These are phyloP conservation scores for Adoxophyes honmai DNA, from an alignment of 1,140 invertebrate species.

Conservation along the genomic window DNA sequence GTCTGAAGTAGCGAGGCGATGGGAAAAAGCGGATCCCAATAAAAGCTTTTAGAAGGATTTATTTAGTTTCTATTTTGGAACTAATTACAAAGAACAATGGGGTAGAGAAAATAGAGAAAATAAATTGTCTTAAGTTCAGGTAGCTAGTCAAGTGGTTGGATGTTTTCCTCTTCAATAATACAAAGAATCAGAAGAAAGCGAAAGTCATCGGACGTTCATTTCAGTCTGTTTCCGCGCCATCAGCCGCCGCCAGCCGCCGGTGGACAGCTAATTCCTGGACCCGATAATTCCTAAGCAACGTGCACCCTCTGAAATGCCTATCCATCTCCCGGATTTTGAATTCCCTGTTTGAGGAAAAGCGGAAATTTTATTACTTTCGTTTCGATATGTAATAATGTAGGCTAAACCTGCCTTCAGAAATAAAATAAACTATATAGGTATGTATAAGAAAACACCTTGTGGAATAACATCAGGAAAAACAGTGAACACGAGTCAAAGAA, in stretches of 20 bases:
- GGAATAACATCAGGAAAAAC: no score
- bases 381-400: no score
- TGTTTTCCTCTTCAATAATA: constrained; percentile 23
- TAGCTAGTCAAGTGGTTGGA: constrained; percentile 4
- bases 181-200: constrained; percentile 41
- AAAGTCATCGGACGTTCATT: constrained; percentile 52
- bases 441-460: no score
- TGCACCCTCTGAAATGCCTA: not conserved
- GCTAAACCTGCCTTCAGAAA: no score
- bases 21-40: constrained; percentile 4
- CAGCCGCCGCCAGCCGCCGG: constrained; percentile 21
- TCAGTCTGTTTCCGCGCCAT: constrained; percentile 43
- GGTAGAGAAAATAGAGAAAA: not conserved
- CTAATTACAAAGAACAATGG: not conserved
- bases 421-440: no score
- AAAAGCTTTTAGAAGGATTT: not conserved
- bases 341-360: no score
- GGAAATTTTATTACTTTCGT: no score
- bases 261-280: constrained; percentile 12
- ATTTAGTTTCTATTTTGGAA: not conserved
- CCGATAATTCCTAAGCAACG: not conserved
- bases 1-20: constrained; percentile 5
- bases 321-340: no score
- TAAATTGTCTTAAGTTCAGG: not conserved
- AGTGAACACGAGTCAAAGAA: no score